Evolutionary conservation across 1,140 invertebrate species (phyloP).

Genomic region (Drosophila lacteicornis): DNA sequence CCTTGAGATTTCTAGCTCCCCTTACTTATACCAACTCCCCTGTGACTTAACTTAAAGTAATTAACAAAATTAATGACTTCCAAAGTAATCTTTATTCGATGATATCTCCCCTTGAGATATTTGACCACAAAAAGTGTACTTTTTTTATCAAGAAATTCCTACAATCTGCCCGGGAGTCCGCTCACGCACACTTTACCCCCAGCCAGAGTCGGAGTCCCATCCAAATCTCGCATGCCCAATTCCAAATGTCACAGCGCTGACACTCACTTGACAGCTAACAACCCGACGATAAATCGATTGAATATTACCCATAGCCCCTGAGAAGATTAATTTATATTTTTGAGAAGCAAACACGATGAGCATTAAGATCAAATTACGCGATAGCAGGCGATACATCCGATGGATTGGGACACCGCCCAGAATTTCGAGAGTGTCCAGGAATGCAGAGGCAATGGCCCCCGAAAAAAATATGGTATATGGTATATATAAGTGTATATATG

Average conservation of each 20-base stretch:
- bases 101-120: background rate
- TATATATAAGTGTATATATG: background rate
- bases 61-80: slow-evolving; percentile 13
- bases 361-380: slow-evolving; percentile 81
- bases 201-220: background rate
- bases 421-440: slow-evolving; percentile 35
- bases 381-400: slow-evolving; percentile 60
- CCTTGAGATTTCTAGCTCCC: background rate
- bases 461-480: slow-evolving; percentile 21
- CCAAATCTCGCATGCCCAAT: slow-evolving; percentile 73
- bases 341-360: slow-evolving; percentile 70
- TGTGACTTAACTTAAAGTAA: background rate
- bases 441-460: slow-evolving; percentile 70
- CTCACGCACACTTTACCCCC: slow-evolving; percentile 24
- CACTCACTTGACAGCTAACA: slow-evolving; percentile 80
- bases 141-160: slow-evolving; percentile 37
- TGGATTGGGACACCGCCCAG: slow-evolving; percentile 42
- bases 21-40: background rate
- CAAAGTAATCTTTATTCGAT: slow-evolving; percentile 3
- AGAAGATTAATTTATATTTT: slow-evolving; percentile 70
- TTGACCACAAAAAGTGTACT: slow-evolving; percentile 29
- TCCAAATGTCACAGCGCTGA: slow-evolving; percentile 74
- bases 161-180: slow-evolving; percentile 30
- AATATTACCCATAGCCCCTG: slow-evolving; percentile 61
- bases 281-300: slow-evolving; percentile 76